phyloP scores from a whole-genome alignment of 2,113 vertebrate genomes.

The Lonchura striata region DNA sequence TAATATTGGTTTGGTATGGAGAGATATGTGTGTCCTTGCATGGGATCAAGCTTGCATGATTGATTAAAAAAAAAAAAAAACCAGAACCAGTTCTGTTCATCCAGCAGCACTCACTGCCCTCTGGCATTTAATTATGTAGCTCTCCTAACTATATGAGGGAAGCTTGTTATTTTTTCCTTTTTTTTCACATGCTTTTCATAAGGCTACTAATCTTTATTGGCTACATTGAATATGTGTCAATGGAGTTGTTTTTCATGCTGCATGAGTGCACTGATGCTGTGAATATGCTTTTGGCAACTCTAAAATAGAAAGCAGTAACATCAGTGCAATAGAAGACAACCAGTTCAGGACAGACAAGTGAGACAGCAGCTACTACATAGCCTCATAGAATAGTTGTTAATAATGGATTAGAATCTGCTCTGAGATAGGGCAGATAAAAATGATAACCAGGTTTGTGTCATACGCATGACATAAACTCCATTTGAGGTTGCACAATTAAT shows the following conservation, averaged over 20 bases:
- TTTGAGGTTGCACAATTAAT: background rate
- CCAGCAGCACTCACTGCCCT: slow-evolving; percentile 56
- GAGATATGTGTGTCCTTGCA: background rate
- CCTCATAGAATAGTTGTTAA: background rate
- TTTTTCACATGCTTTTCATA: background rate
- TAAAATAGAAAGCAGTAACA: background rate
- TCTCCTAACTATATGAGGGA: slow-evolving; percentile 66
- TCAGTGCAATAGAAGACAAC: background rate
- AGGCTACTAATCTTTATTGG: slow-evolving; percentile 62
- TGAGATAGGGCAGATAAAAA: background rate
- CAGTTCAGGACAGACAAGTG: background rate
- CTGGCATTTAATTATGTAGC: slow-evolving; percentile 78
- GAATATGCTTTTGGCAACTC: slow-evolving; percentile 35
- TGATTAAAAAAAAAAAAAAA: background rate
- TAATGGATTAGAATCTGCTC: background rate
- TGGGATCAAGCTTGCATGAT: background rate
- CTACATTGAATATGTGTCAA: slow-evolving; percentile 76
- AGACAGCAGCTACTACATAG: background rate
- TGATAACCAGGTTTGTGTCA: background rate
- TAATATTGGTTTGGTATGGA: background rate
- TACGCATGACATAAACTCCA: background rate
- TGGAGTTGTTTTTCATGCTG: slow-evolving; percentile 58
- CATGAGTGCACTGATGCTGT: background rate
- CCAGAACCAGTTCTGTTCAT: slow-evolving; percentile 60
- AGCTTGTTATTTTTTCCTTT: slow-evolving; percentile 49